phyloP scores from a whole-genome alignment of 1,140 invertebrate species.

The Temnothorax longispinosus region DNA sequence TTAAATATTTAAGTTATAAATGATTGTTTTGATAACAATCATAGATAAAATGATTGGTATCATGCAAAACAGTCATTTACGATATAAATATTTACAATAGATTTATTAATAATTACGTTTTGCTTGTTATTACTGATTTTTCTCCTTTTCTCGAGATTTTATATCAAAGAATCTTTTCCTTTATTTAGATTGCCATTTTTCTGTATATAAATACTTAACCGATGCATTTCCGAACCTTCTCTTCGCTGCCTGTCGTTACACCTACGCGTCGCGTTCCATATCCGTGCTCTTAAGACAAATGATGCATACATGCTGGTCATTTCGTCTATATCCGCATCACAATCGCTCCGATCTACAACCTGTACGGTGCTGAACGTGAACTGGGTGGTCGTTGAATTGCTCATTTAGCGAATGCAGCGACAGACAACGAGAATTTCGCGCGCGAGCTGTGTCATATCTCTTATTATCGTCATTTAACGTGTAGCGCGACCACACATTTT shows the following conservation, averaged over 20 bases:
- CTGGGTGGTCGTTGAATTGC: constrained; percentile 81
- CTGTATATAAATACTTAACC: neutral
- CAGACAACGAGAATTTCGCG: constrained; percentile 70
- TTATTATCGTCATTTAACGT: constrained; percentile 30
- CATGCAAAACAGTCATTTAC: neutral
- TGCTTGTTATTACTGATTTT: neutral
- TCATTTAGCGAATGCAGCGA: constrained; percentile 67
- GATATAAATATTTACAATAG: neutral
- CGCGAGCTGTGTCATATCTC: constrained; percentile 21
- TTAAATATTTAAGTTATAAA: constrained; percentile 9
- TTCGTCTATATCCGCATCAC: constrained; percentile 78
- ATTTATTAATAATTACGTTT: neutral
- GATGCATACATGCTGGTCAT: constrained; percentile 77
- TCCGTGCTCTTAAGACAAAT: constrained; percentile 77
- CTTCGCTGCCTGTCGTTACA: constrained; percentile 56
- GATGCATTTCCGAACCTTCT: constrained; percentile 60
- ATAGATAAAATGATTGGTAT: neutral
- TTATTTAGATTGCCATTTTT: neutral
- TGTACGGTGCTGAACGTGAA: constrained; percentile 76
- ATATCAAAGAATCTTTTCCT: neutral
- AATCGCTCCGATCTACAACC: constrained; percentile 82
- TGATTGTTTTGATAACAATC: neutral
- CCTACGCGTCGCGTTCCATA: constrained; percentile 72
- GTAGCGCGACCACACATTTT: constrained; percentile 69
- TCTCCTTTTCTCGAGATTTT: neutral